Conservation (phyloP, 2,888 invertebrate genomes). For the Chirona hameri region DNA sequence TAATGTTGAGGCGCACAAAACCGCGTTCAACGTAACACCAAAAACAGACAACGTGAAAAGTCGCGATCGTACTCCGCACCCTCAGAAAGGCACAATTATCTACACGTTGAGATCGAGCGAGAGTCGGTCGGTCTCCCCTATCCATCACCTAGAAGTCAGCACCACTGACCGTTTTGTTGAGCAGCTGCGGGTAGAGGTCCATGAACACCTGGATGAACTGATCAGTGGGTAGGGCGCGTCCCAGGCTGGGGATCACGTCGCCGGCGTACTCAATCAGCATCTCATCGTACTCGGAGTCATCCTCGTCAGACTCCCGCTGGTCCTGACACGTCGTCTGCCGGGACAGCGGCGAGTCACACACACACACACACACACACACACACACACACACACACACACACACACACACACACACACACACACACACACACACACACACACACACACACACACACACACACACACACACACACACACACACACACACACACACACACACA, state of each 20-base stretch:
- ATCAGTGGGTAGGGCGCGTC: constrained; percentile 60
- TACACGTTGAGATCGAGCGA: too few relatives aligned
- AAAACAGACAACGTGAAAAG: too few relatives aligned
- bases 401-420: neutral
- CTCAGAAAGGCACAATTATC: too few relatives aligned
- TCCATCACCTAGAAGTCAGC: too few relatives aligned
- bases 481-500: too few relatives aligned
- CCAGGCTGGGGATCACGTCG: constrained; percentile 66
- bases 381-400: neutral
- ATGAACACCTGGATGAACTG: constrained; percentile 66
- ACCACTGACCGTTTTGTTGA: constrained; percentile 60
- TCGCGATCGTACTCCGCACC: too few relatives aligned
- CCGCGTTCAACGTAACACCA: too few relatives aligned
- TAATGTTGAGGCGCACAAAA: too few relatives aligned
- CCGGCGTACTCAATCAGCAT: constrained; percentile 69
- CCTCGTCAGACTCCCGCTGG: constrained; percentile 44
- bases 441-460: neutral
- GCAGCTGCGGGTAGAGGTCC: constrained; percentile 58
- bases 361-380: neutral
- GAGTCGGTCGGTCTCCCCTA: too few relatives aligned
- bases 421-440: neutral
- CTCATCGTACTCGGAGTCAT: constrained; percentile 65
- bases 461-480: too few relatives aligned
- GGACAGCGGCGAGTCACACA: neutral
- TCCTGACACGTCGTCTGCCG: constrained; percentile 52